Percentiles rank a stretch among this genome's conserved stretches.
phyloP scores from a whole-genome alignment of 2,888 invertebrate species.

The Rhopalosiphum nymphaeae region DNA sequence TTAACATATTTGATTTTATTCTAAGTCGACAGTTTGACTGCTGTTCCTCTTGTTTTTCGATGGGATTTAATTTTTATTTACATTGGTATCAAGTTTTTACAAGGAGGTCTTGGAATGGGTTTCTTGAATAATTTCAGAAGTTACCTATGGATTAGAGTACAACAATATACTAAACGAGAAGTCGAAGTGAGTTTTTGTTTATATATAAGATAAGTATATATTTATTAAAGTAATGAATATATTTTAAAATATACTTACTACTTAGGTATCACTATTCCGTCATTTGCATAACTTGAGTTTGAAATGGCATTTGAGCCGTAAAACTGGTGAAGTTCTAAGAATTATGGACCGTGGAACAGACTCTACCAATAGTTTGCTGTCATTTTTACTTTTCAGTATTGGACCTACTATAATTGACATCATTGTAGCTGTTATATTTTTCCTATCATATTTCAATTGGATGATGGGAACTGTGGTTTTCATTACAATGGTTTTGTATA shows the following conservation, averaged over 20 bases:
- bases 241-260: slow-evolving; percentile 71
- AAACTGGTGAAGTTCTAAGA: slow-evolving; percentile 96
- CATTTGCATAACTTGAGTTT: slow-evolving; percentile 93
- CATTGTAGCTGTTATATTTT: slow-evolving; percentile 89
- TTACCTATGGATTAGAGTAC: slow-evolving; percentile 94
- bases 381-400: slow-evolving; percentile 93
- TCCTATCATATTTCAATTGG: slow-evolving; percentile 87
- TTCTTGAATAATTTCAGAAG: slow-evolving; percentile 90
- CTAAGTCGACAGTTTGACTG: slow-evolving; percentile 84
- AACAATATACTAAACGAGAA: slow-evolving; percentile 95
- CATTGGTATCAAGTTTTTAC: slow-evolving; percentile 90
- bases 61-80: slow-evolving; percentile 93
- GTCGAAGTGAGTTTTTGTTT: slow-evolving; percentile 76
- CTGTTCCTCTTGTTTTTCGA: slow-evolving; percentile 76
- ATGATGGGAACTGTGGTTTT: slow-evolving; percentile 98
- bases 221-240: slow-evolving; percentile 32
- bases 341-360: slow-evolving; percentile 98
- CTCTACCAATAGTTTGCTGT: slow-evolving; percentile 93
- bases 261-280: slow-evolving; percentile 83
- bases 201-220: neutral
- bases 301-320: slow-evolving; percentile 93
- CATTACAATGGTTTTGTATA: slow-evolving; percentile 91
- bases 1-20: slow-evolving; percentile 69
- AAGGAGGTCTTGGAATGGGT: slow-evolving; percentile 96
- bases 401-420: slow-evolving; percentile 94